Base-by-base conservation (phyloP, 2,888 invertebrate genomes). In the Xylota sylvarum region DNA sequence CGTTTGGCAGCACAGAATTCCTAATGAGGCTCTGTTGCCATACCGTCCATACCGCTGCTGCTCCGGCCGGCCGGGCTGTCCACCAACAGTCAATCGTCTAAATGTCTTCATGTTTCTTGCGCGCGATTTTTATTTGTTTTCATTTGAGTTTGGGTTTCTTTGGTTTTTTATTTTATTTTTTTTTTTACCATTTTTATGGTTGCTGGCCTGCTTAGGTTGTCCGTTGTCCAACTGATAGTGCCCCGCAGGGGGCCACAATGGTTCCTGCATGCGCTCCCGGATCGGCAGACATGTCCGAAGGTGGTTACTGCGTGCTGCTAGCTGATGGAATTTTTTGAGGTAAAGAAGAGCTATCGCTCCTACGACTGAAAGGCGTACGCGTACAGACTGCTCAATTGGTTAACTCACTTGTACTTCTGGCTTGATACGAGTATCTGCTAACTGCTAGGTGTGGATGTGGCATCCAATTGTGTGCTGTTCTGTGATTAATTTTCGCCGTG, bases 281-380 rank as follows among this genome's bases (percentile, higher is more conserved):
- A 86, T 82, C 81, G 82, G 86, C 82, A 86, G 86, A 86, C 86
- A 86, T 86, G 82, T 86, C 86, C 82, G 81, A 86, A 86, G 82
- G 77, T 86, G 81, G 81, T 86, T 82, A 78, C 86, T 86, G 86
- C 80, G 85, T 85, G 84, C 84, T 73, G 72, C 55, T 70, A 46
- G 73, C 56, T 65, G 67, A 73, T 86, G 86, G 77, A 73, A 86
- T 86, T 86, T 73, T 69, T 23, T 35, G 55, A 78, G 60, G 67
- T 72, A 81, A 30, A 65, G 72, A 86, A 81, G 86, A 86, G 73
- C 82, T 69, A 78, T 78, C 64, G 86, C 82, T 86, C 76, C 79
- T 80, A 80, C 84, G 72, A 86, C 81, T 81, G 86, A 81, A 86
- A 78, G 62, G 67, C 69, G 73, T 86, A 86, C 86, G 86, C 86